Evolutionary conservation across 2,888 invertebrate genomes (phyloP).

Genomic region (Hartigia nigra): DNA sequence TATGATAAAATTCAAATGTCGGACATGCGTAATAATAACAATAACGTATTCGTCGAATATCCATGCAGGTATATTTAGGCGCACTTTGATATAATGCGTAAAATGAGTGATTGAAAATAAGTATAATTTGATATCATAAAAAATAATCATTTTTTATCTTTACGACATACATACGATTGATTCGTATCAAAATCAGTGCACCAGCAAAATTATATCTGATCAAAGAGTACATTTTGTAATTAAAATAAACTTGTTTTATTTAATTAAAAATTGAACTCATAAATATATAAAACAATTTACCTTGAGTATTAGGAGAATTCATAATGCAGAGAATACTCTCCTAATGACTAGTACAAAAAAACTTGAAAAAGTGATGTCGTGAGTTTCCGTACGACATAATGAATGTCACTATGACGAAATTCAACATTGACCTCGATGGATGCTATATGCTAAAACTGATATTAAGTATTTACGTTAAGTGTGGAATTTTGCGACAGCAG

Average conservation of each 20-base stretch:
- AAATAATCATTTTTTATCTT: background rate
- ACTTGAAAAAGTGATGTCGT: background rate
- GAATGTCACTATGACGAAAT: background rate
- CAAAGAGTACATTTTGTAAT: background rate
- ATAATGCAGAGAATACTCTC: no score
- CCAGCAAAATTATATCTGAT: background rate
- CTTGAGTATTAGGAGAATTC: no score
- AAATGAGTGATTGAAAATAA: background rate
- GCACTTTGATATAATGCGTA: background rate
- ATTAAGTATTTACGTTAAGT: background rate
- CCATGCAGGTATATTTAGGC: background rate
- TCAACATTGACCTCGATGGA: background rate
- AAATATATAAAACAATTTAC: no score
- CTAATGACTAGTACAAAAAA: no score
- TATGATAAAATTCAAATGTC: background rate
- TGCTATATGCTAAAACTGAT: background rate
- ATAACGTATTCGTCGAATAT: background rate
- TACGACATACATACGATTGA: background rate
- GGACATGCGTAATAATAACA: background rate
- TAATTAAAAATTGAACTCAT: background rate
- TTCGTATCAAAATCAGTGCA: background rate
- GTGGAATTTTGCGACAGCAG: background rate
- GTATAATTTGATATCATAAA: background rate
- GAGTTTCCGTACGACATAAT: background rate
- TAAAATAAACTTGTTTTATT: background rate